Percentiles rank a stretch among this genome's conserved stretches.
phyloP scores from a whole-genome alignment of 2,888 invertebrate species.

The Nymphalis urticae region DNA sequence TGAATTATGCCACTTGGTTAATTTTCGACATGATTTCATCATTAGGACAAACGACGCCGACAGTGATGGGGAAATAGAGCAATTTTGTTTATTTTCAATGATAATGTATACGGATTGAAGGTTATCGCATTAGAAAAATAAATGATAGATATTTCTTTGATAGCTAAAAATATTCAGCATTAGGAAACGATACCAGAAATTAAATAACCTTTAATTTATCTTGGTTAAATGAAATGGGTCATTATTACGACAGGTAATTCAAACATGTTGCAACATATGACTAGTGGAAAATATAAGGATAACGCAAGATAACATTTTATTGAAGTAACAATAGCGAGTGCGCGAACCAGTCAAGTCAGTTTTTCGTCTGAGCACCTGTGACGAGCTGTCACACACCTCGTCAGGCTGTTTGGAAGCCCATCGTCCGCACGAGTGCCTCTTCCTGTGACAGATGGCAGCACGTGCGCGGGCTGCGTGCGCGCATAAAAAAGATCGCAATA shows the following conservation, averaged over 20 bases:
- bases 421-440: constrained; percentile 66
- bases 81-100: constrained; percentile 2
- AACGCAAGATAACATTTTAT: constrained; percentile 15
- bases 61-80: constrained; percentile 10
- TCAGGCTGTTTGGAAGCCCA: constrained; percentile 62
- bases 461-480: constrained; percentile 53
- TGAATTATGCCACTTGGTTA: constrained; percentile 33
- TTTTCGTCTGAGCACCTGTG: constrained; percentile 42
- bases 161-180: neutral
- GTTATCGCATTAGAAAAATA: too few relatives aligned
- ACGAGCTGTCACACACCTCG: constrained; percentile 26
- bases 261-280: neutral
- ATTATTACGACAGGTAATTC: constrained; percentile 6
- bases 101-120: neutral
- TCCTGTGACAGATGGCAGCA: constrained; percentile 77
- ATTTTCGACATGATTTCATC: constrained; percentile 32
- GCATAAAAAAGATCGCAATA: constrained; percentile 43
- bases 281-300: constrained; percentile 21
- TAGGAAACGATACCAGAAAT: neutral
- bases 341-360: constrained; percentile 38
- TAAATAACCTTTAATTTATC: neutral
- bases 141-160: too few relatives aligned
- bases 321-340: constrained; percentile 23
- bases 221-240: constrained; percentile 2
- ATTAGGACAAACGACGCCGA: constrained; percentile 24